Evolutionary conservation across 2,113 vertebrate genomes (phyloP), one percentile per base, ranked within the genome.

Genomic region (Tautogolabrus adspersus): DNA sequence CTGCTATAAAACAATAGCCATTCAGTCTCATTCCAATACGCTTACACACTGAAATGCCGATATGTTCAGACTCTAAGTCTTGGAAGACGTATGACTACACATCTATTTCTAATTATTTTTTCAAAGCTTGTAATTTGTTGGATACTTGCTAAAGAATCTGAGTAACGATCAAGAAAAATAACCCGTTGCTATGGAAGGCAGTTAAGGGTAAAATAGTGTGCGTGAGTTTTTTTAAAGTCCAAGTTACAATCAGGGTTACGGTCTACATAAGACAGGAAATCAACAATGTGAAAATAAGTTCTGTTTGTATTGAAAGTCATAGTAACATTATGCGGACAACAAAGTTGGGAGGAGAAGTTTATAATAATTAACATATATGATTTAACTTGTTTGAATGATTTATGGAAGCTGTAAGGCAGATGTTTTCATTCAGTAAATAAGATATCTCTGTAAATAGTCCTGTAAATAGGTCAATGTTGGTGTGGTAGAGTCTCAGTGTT

Each of bases 1-100:
- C 8, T 34, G 67, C 42, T 57, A 56, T 69, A 80, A 83, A 86
- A 83, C 64, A 77, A 34, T 58, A 82, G 63, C 54, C 38, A 37
- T 52, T 68, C 79, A 59, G 68, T 69, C 55, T 72, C 66, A 73
- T 37, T 75, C 66, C 75, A 68, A 10, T 18, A 58, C 16, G 15
- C n/a, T 44, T 2, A 69, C 47, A 71, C 77, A 70, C 42, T 72
- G 62, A 54, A 66, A 57, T 42, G 51, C 38, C 46, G 71, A 19
- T 46, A 66, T n/a, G 68, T 40, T 52, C 61, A 47, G 16, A 22
- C 46, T 77, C 57, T 57, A 73, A 22, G 21, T 66, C 22, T 59
- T 22, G 12, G 51, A 59, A 34, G 47, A 75, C 47, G 30, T 60
- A 70, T 12, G 47, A 55, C n/a, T 34, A 47, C 37, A 76, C 54